Conservation (phyloP, 23 tunicate species). For the Corella eumyota region DNA sequence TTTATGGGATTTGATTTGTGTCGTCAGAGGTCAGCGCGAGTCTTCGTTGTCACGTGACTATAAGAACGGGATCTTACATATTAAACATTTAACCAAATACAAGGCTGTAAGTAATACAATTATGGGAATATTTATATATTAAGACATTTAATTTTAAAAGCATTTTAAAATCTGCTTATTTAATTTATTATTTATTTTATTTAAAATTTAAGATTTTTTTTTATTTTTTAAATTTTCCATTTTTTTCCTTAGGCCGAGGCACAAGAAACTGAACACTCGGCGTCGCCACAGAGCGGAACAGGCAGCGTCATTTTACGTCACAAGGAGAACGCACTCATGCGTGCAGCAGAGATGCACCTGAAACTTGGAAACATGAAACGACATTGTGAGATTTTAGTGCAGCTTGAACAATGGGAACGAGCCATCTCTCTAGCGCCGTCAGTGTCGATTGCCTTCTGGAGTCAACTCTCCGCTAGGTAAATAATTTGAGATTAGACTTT, state of each 20-base stretch:
- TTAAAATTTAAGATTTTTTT: not conserved
- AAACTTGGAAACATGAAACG: slow-evolving; percentile 51
- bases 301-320: slow-evolving; percentile 28
- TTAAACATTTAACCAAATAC: slow-evolving; percentile 72
- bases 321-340: slow-evolving; percentile 29
- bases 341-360: slow-evolving; percentile 41
- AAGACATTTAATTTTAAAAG: too few relatives aligned
- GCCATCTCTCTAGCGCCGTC: slow-evolving; percentile 86
- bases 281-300: slow-evolving; percentile 16
- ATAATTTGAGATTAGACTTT: too few relatives aligned
- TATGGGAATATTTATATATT: too few relatives aligned
- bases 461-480: slow-evolving; percentile 23
- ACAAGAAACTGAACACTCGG: slow-evolving; percentile 27
- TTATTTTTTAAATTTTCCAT: not conserved
- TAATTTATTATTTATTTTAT: too few relatives aligned
- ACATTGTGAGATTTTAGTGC: slow-evolving; percentile 60
- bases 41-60: slow-evolving; percentile 44
- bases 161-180: too few relatives aligned
- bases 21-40: slow-evolving; percentile 43
- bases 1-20: slow-evolving; percentile 66
- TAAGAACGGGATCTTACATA: slow-evolving; percentile 65
- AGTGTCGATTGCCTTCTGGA: slow-evolving; percentile 66
- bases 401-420: slow-evolving; percentile 63
- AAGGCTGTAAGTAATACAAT: slow-evolving; percentile 22
- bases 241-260: slow-evolving; percentile 42